Evolutionary conservation across 92 coral and sea anemone genomes (phyloP).

Genomic region (Nematostella vectensis): DNA sequence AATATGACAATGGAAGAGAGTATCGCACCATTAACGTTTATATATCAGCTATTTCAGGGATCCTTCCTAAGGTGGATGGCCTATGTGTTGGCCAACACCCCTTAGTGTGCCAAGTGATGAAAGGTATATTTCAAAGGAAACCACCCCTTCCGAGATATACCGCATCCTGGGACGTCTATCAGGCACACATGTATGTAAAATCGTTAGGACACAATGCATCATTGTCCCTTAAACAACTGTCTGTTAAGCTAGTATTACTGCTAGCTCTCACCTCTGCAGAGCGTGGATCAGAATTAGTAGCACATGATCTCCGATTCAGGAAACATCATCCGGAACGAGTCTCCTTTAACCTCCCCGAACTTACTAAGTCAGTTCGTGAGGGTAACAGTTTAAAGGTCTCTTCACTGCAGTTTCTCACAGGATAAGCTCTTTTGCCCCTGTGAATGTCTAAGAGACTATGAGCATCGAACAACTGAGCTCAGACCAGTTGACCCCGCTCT

Average conservation of each 20-base stretch:
- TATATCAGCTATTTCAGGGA: no score
- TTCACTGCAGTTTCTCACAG: constrained; percentile 9
- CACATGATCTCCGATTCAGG: constrained; percentile 29
- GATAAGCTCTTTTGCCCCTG: constrained; percentile 12
- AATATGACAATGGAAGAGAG: constrained; percentile 17
- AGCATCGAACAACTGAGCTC: constrained; percentile 4
- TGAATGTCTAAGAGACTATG: constrained; percentile 11
- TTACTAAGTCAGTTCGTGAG: constrained; percentile 8
- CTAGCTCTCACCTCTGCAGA: constrained; percentile 26
- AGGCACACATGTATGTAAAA: constrained; percentile 11
- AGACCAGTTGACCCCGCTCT: constrained; percentile 8
- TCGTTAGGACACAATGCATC: constrained; percentile 5
- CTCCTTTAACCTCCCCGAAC: constrained; percentile 4
- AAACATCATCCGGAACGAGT: constrained; percentile 6
- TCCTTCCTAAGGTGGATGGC: no score
- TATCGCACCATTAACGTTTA: constrained; percentile 22
- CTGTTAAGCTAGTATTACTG: constrained; percentile 14
- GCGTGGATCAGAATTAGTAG: constrained; percentile 22
- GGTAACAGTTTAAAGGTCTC: constrained; percentile 1
- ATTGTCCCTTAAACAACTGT: constrained; percentile 15
- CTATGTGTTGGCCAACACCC: no score
- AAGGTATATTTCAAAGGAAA: constrained; percentile 16
- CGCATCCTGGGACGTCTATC: constrained; percentile 23
- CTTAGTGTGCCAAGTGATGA: constrained; percentile 29
- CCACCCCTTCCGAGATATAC: no score